These are phyloP conservation scores for Caenorhabditis macrosperma DNA, from an alignment of 2,888 invertebrate species.

Conservation along the genomic window DNA sequence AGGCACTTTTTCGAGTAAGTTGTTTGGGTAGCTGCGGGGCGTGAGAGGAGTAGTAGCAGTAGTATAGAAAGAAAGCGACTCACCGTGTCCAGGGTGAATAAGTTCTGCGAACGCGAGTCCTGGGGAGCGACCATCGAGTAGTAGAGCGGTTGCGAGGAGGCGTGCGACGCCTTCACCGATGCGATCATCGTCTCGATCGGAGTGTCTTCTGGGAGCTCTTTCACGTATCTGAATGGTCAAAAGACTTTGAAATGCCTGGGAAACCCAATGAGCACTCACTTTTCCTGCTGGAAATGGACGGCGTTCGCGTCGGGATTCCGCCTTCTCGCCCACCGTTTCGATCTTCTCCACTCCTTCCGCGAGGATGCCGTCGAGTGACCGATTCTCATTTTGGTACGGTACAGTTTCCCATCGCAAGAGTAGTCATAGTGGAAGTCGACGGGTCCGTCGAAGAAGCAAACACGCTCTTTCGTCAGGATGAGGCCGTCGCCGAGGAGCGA, in stretches of 20 bases:
- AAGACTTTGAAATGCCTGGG: background rate
- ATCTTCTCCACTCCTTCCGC: conserved; percentile 31
- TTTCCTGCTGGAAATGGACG: conserved; percentile 78
- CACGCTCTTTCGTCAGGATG: conserved; percentile 64
- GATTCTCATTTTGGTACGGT: conserved; percentile 41
- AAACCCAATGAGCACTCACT: conserved; percentile 51
- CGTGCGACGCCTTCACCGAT: conserved; percentile 73
- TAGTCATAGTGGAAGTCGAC: conserved; percentile 57
- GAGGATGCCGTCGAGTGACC: conserved; percentile 59
- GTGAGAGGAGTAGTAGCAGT: conserved; percentile 13
- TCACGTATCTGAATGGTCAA: conserved; percentile 73
- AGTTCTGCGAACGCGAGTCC: conserved; percentile 73
- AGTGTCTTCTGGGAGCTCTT: conserved; percentile 74
- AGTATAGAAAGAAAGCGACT: conserved; percentile 3
- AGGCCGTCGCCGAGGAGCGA: conserved; percentile 65
- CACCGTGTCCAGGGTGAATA: conserved; percentile 72
- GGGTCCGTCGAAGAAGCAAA: conserved; percentile 63
- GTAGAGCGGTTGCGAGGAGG: conserved; percentile 72
- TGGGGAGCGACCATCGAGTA: conserved; percentile 79
- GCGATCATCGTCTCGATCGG: conserved; percentile 68
- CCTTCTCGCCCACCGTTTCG: conserved; percentile 75
- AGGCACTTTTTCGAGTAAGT: conserved; percentile 29
- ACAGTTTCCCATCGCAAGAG: conserved; percentile 45
- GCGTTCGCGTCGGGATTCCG: conserved; percentile 74
- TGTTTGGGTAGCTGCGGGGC: conserved; percentile 17